Percentiles rank a stretch among this genome's conserved stretches.
These are phyloP conservation scores for Stenichneumon culpator DNA, from an alignment of 2,888 invertebrate genomes.

Conservation along the genomic window DNA sequence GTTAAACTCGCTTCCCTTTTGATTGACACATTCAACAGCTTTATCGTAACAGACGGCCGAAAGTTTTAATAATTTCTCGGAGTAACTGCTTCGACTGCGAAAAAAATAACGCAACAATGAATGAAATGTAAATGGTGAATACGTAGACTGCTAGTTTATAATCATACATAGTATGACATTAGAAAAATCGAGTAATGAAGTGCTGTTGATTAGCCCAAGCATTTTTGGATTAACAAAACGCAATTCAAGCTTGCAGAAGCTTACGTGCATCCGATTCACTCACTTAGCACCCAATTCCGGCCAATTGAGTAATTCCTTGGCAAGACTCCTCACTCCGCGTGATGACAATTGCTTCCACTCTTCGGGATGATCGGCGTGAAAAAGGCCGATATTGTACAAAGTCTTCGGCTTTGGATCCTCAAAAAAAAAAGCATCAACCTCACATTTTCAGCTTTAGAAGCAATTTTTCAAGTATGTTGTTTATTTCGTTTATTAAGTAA, in stretches of 20 bases:
- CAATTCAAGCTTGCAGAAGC: not conserved
- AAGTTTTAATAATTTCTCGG: not conserved
- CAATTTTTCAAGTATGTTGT: too few relatives aligned
- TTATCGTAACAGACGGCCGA: slow-evolving; percentile 5
- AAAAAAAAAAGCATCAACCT: not conserved
- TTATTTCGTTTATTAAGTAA: slow-evolving; percentile 85
- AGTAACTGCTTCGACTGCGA: not conserved
- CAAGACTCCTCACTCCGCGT: slow-evolving; percentile 62
- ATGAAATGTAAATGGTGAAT: not conserved
- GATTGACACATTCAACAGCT: slow-evolving; percentile 52
- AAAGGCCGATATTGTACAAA: not conserved
- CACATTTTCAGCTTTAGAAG: not conserved
- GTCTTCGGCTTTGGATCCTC: not conserved
- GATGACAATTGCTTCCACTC: not conserved
- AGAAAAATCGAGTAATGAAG: too few relatives aligned
- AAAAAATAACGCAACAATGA: not conserved
- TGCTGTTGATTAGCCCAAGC: too few relatives aligned
- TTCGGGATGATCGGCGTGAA: not conserved
- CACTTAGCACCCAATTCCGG: slow-evolving; percentile 67
- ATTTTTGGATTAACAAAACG: not conserved
- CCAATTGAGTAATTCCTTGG: slow-evolving; percentile 71
- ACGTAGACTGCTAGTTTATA: not conserved
- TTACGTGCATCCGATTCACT: not conserved
- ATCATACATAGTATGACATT: too few relatives aligned
- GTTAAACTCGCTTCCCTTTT: slow-evolving; percentile 75